Evolutionary conservation across 2,888 invertebrate species (phyloP).

Genomic region (Drosophila nigricruria): DNA sequence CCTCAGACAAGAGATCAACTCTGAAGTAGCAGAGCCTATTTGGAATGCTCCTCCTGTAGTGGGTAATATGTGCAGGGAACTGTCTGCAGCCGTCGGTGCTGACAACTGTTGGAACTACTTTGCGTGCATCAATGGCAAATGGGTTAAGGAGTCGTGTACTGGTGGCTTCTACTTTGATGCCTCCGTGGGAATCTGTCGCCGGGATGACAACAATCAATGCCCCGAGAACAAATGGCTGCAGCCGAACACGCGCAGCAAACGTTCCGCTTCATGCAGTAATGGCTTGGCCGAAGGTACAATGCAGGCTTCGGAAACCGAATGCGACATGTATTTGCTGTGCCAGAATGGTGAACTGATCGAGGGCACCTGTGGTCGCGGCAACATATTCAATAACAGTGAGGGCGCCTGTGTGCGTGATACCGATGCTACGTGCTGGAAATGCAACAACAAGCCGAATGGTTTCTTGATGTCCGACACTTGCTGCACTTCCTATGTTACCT

Average conservation of each 20-base stretch:
- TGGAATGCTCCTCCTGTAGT: not conserved
- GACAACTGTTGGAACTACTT: constrained; percentile 58
- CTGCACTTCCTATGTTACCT: constrained; percentile 73
- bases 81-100: constrained; percentile 23
- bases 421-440: constrained; percentile 64
- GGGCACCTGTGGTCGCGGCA: constrained; percentile 73
- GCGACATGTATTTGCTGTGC: constrained; percentile 72
- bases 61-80: constrained; percentile 20
- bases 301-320: constrained; percentile 59
- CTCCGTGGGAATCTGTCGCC: constrained; percentile 44
- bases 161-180: constrained; percentile 61
- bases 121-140: constrained; percentile 53
- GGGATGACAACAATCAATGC: constrained; percentile 45
- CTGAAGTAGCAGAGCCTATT: not conserved
- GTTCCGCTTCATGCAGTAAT: constrained; percentile 65
- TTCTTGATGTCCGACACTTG: constrained; percentile 59
- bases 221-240: constrained; percentile 43
- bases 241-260: constrained; percentile 31
- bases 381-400: constrained; percentile 58
- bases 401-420: constrained; percentile 64
- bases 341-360: constrained; percentile 55
- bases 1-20: not conserved
- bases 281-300: constrained; percentile 64
- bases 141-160: constrained; percentile 54
- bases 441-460: constrained; percentile 70